These are phyloP conservation scores for Vireo altiloquus DNA, from an alignment of 2,113 vertebrate genomes.

Conservation along the genomic window DNA sequence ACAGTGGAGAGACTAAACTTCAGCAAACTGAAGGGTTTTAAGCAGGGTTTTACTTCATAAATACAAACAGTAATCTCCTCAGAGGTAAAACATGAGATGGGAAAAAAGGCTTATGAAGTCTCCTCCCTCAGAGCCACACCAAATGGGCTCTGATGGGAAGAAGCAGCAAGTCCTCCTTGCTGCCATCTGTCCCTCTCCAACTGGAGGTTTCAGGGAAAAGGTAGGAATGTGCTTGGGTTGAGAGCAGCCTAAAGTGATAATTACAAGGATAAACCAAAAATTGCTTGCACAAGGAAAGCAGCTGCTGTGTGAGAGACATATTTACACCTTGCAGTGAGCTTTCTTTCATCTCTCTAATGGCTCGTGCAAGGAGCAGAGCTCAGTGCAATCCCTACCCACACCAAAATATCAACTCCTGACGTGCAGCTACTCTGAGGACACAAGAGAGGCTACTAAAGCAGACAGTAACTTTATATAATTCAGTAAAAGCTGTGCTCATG, in stretches of 20 bases:
- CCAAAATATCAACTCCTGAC: not conserved
- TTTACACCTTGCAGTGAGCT: not conserved
- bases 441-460: not conserved
- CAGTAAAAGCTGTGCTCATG: not conserved
- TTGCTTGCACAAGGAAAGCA: not conserved
- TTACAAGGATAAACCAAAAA: not conserved
- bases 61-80: not conserved
- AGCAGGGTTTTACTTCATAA: not conserved
- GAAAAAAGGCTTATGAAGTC: not conserved
- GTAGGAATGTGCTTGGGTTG: not conserved
- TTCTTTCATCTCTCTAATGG: not conserved
- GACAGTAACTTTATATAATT: not conserved
- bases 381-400: not conserved
- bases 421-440: not conserved
- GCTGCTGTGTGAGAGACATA: not conserved
- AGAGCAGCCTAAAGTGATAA: not conserved
- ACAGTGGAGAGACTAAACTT: not conserved
- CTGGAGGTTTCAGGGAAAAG: not conserved
- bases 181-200: not conserved
- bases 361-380: not conserved
- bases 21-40: not conserved
- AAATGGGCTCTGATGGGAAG: not conserved
- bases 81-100: not conserved
- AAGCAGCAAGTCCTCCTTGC: not conserved
- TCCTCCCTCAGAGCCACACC: not conserved